Conservation (phyloP, 2,888 invertebrate species). For the Thysanoteuthis rhombus region DNA sequence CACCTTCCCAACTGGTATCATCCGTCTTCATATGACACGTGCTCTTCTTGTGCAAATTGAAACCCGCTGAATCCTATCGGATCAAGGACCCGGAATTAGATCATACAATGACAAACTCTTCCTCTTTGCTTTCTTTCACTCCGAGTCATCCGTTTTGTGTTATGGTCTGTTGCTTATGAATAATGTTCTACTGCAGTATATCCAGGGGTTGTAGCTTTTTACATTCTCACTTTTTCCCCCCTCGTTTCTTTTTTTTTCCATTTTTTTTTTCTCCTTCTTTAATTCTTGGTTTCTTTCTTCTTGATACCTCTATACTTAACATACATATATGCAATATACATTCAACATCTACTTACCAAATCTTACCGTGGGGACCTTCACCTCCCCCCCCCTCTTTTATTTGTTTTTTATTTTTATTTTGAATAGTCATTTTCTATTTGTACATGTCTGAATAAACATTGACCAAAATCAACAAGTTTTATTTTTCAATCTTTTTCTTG, state of each 20-base stretch:
- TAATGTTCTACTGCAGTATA: not conserved
- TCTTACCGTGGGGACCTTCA: not conserved
- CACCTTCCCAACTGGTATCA: not conserved
- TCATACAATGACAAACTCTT: not conserved
- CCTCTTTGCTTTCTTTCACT: not conserved
- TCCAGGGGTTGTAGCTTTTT: not conserved
- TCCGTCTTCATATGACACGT: not conserved
- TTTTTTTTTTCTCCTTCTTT: not conserved
- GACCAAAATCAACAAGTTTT: not conserved
- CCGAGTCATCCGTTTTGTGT: not conserved
- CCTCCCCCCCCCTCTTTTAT: not conserved
- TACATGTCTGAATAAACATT: not conserved
- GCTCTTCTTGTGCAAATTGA: not conserved
- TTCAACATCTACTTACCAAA: not conserved
- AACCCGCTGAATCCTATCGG: not conserved
- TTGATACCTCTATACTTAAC: not conserved
- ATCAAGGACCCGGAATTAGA: not conserved
- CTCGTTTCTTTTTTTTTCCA: not conserved
- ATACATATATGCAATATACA: not conserved
- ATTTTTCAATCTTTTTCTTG: no score
- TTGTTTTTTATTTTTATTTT: not conserved
- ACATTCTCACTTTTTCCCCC: not conserved
- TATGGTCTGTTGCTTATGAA: not conserved
- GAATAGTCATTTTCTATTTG: not conserved
- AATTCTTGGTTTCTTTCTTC: not conserved